Evolutionary conservation across 2,888 invertebrate species (phyloP).

Genomic region (Limnephilus auricula): DNA sequence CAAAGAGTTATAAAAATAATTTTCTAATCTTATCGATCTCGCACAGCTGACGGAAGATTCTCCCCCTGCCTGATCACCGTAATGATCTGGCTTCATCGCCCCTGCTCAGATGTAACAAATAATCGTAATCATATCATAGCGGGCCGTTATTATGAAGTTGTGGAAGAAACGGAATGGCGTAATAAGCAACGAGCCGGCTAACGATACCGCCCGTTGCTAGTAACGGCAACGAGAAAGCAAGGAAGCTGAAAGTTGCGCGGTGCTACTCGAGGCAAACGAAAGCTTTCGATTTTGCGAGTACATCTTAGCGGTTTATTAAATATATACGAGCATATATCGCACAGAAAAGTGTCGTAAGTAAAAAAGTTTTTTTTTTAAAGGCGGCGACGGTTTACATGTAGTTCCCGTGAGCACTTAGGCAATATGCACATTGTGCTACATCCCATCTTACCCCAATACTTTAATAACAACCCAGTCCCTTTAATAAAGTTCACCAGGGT

Average conservation of each 20-base stretch:
- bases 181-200: conserved; percentile 36
- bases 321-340: no score
- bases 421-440: no score
- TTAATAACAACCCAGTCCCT: no score
- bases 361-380: no score
- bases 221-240: conserved; percentile 42
- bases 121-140: conserved; percentile 35
- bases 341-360: no score
- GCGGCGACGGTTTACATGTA: no score
- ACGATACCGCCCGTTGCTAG: conserved; percentile 49
- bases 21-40: neutral
- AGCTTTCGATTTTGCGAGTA: neutral
- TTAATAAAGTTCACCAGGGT: no score
- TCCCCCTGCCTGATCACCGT: conserved; percentile 12
- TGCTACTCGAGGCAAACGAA: neutral
- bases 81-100: conserved; percentile 35
- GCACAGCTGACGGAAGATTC: neutral
- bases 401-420: no score
- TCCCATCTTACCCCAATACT: no score
- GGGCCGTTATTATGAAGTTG: conserved; percentile 24
- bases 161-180: conserved; percentile 49
- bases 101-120: neutral
- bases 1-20: neutral
- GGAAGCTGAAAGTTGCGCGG: neutral
- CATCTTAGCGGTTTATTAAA: neutral